Conservation (phyloP, 2,797 vertebrate species). For the Coilia nasus region DNA sequence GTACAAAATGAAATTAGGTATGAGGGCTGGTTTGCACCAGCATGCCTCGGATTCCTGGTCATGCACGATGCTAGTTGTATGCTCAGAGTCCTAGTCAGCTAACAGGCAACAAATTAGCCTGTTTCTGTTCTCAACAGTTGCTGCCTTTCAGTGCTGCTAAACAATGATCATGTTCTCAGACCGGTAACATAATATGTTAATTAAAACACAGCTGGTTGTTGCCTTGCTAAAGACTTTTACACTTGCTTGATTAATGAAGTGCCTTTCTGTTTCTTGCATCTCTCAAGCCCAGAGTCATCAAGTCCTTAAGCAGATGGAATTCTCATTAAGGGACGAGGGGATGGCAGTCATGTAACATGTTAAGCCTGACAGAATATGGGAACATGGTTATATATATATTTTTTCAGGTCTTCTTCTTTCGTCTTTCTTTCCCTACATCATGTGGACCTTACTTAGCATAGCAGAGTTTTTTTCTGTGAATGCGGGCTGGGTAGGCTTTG, state of each 20-base stretch:
- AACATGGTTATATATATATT: constrained; percentile 31
- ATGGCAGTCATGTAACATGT: not conserved
- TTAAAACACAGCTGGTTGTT: constrained; percentile 50
- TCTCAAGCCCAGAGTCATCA: not conserved
- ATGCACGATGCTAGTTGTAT: constrained; percentile 11
- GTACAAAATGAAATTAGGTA: no score
- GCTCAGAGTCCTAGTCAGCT: constrained; percentile 33
- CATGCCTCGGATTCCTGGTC: not conserved
- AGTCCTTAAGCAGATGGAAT: constrained; percentile 30
- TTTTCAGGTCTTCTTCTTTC: constrained; percentile 36
- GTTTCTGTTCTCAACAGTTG: constrained; percentile 48
- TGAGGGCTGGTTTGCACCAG: not conserved
- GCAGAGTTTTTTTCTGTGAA: not conserved
- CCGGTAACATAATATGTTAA: constrained; percentile 49
- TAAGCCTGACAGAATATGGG: constrained; percentile 29
- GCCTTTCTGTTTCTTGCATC: constrained; percentile 33
- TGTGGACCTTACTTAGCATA: not conserved
- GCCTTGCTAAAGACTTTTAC: constrained; percentile 33
- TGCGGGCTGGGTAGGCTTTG: not conserved
- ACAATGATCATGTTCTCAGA: constrained; percentile 49
- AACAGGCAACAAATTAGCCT: constrained; percentile 33
- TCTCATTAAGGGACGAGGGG: not conserved
- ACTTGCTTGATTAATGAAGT: constrained; percentile 42
- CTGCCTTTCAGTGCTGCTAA: constrained; percentile 47
- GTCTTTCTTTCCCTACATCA: not conserved